Evolutionary conservation across 2,888 invertebrate genomes (phyloP).

Genomic region (Microctonus brassicae): DNA sequence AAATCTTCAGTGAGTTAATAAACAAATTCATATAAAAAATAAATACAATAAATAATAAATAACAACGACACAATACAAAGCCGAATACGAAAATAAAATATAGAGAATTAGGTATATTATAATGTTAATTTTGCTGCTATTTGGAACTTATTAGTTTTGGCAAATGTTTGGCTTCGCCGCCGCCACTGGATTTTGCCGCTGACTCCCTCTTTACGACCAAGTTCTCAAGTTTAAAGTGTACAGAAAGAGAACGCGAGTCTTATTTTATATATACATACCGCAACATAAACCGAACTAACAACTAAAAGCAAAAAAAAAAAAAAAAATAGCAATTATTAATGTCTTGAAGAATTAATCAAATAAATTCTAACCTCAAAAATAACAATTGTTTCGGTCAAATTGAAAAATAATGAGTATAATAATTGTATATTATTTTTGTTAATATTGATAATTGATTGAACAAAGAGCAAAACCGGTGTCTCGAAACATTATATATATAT

Average conservation of each 20-base stretch:
- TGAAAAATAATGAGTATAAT: no score
- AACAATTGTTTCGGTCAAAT: neutral
- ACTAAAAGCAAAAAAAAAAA: neutral
- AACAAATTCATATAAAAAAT: neutral
- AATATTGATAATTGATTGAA: slow-evolving; percentile 22
- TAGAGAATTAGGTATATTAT: neutral
- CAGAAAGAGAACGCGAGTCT: neutral
- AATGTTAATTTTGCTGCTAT: neutral
- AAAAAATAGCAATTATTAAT: neutral
- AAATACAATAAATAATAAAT: neutral
- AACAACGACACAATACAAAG: neutral
- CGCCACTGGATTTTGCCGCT: slow-evolving; percentile 17
- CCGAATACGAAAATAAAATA: neutral
- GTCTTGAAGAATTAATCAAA: neutral
- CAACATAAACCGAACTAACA: neutral
- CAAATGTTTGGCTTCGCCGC: slow-evolving; percentile 1
- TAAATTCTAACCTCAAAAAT: neutral
- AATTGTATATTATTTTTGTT: neutral
- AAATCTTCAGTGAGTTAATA: slow-evolving; percentile 23
- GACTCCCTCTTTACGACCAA: slow-evolving; percentile 24
- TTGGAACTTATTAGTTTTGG: neutral
- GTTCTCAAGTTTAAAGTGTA: slow-evolving; percentile 18
- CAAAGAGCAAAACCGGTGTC: neutral
- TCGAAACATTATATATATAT: neutral
- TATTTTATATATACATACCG: slow-evolving; percentile 18